phyloP scores from a whole-genome alignment of 2,113 vertebrate genomes.

The pig (Sus scrofa) region T2T-Sscrofa CM000818.6:112624501-112625000 shows the following conservation, averaged over 20 bases:
- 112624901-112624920: slow-evolving; percentile 63
- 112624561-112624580: background rate
- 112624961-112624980: slow-evolving; percentile 22
- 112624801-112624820: background rate
- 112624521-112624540: background rate
- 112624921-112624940: slow-evolving; percentile 69
- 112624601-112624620: background rate
- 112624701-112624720: background rate
- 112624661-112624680: background rate
- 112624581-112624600: background rate
- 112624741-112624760: background rate
- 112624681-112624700: background rate
- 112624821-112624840: background rate
- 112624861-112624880: background rate
- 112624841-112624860: background rate
- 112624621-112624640: rapidly evolving
- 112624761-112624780: background rate
- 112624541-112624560: background rate
- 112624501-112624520: background rate
- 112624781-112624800: background rate
- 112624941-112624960: slow-evolving; percentile 52
- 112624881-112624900: slow-evolving; percentile 17
- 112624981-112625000: slow-evolving; percentile 76
- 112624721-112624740: background rate
- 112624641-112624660: background rate